Evolutionary conservation across 2,797 vertebrate species (phyloP).

Genomic region (Phrynocephalus vlangalii): DNA sequence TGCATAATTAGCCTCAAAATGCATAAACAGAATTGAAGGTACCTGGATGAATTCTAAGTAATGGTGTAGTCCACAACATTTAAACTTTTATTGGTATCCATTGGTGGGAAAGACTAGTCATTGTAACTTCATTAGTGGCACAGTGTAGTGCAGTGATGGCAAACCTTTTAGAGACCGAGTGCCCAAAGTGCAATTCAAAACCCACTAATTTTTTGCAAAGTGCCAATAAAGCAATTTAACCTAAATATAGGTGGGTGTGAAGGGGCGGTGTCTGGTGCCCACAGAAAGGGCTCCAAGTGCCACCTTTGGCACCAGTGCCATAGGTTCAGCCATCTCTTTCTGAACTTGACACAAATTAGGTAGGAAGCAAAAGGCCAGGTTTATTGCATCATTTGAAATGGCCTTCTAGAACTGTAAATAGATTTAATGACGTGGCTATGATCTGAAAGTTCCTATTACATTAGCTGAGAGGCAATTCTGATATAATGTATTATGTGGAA

Average conservation of each 20-base stretch:
- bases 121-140: neutral
- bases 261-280: too few relatives aligned
- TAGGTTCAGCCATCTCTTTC: constrained; percentile 75
- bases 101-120: accelerated
- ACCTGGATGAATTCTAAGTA: neutral
- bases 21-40: too few relatives aligned
- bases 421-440: constrained; percentile 71
- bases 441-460: accelerated
- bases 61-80: neutral
- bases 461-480: constrained; percentile 73
- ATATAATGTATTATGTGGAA: constrained; percentile 89
- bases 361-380: constrained; percentile 89
- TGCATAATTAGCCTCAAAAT: neutral
- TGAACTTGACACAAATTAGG: constrained; percentile 88
- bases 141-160: constrained; percentile 10
- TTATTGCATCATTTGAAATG: constrained; percentile 85
- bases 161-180: too few relatives aligned
- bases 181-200: too few relatives aligned
- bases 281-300: too few relatives aligned
- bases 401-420: constrained; percentile 81
- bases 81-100: neutral
- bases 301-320: too few relatives aligned
- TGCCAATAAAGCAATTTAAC: too few relatives aligned
- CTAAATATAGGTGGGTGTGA: too few relatives aligned
- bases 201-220: too few relatives aligned